Conservation (phyloP, 2,888 invertebrate species). For the Cephus rjabovi region DNA sequence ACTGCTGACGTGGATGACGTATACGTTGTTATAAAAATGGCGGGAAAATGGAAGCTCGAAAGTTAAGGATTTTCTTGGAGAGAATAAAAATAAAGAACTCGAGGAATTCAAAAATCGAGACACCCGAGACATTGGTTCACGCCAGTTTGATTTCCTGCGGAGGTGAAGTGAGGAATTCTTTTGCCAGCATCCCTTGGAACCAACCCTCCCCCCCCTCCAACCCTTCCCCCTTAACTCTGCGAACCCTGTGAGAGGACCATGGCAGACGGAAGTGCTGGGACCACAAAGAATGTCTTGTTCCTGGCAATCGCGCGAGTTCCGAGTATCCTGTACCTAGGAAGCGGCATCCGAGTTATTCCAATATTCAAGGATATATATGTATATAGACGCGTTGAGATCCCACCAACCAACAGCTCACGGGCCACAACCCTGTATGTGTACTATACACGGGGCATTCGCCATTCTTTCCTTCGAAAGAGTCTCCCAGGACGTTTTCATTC, state of each 20-base stretch:
- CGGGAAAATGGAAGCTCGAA: not conserved
- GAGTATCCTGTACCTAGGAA: constrained; percentile 21
- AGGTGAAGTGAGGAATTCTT: constrained; percentile 45
- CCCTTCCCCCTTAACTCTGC: not conserved
- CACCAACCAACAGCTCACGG: constrained; percentile 4
- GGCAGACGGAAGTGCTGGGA: not conserved
- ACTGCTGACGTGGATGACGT: not conserved
- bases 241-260: not conserved
- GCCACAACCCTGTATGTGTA: not conserved
- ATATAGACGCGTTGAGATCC: not conserved
- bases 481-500: constrained; percentile 45
- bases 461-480: constrained; percentile 31
- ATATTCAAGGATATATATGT: constrained; percentile 52
- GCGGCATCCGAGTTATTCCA: constrained; percentile 58
- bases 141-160: constrained; percentile 22
- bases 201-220: too few species aligned
- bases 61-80: not conserved
- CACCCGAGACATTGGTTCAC: constrained; percentile 34
- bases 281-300: constrained; percentile 57
- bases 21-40: not conserved
- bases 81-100: not conserved
- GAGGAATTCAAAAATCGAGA: constrained; percentile 1
- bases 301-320: constrained; percentile 47
- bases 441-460: constrained; percentile 14
- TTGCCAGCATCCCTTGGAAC: not conserved